A percentile compares a stretch with the other conserved stretches of the same genome.
phyloP scores from a whole-genome alignment of 53 echinoderm and acorn worm species.

The Arbacia lixula region DNA sequence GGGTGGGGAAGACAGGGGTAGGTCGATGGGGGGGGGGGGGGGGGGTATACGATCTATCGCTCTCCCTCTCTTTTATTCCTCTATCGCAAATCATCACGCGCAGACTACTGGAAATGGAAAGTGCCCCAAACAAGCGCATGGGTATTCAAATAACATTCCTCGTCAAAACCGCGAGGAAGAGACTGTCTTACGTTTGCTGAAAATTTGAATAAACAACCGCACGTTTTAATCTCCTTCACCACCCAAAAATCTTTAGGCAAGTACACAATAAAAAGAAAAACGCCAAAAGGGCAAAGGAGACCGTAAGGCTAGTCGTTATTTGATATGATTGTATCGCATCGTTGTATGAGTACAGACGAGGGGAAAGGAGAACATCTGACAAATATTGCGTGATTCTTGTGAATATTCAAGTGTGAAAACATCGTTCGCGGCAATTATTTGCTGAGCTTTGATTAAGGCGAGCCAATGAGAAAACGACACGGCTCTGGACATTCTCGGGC shows the following conservation, averaged over 20 bases:
- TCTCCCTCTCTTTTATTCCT: background rate
- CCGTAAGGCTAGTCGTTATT: conserved; percentile 3
- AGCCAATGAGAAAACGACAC: conserved; percentile 19
- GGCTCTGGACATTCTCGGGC: background rate
- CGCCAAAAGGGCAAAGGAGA: background rate
- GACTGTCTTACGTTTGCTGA: background rate
- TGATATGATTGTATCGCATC: conserved; percentile 37
- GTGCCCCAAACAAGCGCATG: conserved; percentile 3
- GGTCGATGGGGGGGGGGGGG: no score
- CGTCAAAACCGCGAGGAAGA: background rate
- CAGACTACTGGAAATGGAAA: conserved; percentile 3
- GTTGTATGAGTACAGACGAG: no score
- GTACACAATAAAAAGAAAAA: conserved; percentile 4
- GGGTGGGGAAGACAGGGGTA: no score
- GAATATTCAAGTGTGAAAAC: conserved; percentile 25
- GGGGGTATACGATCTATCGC: no score
- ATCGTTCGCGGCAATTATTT: conserved; percentile 40
- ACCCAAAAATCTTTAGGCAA: no score
- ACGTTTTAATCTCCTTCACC: background rate
- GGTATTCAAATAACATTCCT: conserved; percentile 10
- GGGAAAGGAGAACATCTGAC: no score
- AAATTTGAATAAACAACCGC: background rate
- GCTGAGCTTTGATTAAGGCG: conserved; percentile 37
- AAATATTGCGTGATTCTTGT: background rate
- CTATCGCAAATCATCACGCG: background rate